Conservation (phyloP, 2,888 invertebrate species). For the Myopa tessellatipennis region DNA sequence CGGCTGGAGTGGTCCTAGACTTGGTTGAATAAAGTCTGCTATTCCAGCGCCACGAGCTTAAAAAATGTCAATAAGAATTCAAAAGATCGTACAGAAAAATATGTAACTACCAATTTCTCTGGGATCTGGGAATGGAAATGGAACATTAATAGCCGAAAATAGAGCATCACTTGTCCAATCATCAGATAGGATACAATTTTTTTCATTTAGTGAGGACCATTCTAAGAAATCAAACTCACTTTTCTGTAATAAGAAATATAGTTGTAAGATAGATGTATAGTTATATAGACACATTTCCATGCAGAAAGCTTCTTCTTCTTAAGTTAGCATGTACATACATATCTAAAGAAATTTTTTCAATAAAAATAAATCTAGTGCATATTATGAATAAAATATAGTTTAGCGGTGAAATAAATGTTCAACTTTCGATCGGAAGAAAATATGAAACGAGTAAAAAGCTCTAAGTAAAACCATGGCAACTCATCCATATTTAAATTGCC, state of each 20-base stretch:
- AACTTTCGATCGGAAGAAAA: too few relatives aligned
- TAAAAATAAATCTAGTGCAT: too few relatives aligned
- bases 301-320: too few relatives aligned
- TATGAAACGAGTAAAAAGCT: too few relatives aligned
- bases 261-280: too few relatives aligned
- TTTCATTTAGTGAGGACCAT: conserved; percentile 67
- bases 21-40: conserved; percentile 98
- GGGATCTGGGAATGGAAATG: conserved; percentile 96
- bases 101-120: conserved; percentile 85
- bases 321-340: too few relatives aligned
- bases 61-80: conserved; percentile 20
- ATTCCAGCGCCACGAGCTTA: conserved; percentile 79
- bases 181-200: conserved; percentile 64
- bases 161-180: conserved; percentile 85
- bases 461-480: too few relatives aligned
- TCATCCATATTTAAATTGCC: too few relatives aligned
- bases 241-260: conserved; percentile 54
- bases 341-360: too few relatives aligned
- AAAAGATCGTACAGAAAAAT: neutral
- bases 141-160: conserved; percentile 83
- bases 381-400: too few relatives aligned
- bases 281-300: too few relatives aligned
- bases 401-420: too few relatives aligned
- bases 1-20: conserved; percentile 95
- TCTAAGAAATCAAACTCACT: conserved; percentile 68